phyloP scores from a whole-genome alignment of 1,140 invertebrate genomes.

The Proales similis region DNA sequence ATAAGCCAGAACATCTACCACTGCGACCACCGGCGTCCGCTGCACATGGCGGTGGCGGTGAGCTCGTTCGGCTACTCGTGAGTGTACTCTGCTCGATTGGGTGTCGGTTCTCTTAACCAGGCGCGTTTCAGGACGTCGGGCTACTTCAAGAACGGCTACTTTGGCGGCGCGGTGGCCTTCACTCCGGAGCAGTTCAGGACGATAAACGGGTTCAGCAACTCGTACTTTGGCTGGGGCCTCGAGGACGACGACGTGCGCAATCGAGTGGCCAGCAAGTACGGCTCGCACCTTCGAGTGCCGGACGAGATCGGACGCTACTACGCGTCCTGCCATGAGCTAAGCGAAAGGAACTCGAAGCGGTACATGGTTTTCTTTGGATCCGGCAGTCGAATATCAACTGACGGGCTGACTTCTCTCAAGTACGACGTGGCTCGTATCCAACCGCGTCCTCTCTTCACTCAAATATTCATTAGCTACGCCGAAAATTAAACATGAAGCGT shows the following conservation, averaged over 20 bases:
- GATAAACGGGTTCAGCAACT: neutral
- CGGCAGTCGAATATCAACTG: constrained; percentile 51
- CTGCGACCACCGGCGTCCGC: neutral
- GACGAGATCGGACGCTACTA: neutral
- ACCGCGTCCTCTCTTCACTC: constrained; percentile 51
- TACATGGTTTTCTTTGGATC: constrained; percentile 53
- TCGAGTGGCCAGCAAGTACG: neutral
- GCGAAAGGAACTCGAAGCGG: constrained; percentile 32
- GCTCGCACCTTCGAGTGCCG: neutral
- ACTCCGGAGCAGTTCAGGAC: neutral
- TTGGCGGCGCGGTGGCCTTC: constrained; percentile 5
- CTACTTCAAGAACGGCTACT: constrained; percentile 16
- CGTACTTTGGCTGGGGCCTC: neutral
- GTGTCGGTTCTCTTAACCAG: constrained; percentile 6
- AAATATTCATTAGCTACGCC: too few species aligned
- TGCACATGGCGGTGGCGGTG: constrained; percentile 10
- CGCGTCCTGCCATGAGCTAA: neutral
- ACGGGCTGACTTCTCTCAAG: constrained; percentile 56
- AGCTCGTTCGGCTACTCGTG: constrained; percentile 3
- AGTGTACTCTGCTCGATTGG: constrained; percentile 13
- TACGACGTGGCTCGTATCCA: constrained; percentile 49
- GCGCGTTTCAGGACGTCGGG: constrained; percentile 4
- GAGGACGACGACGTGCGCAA: constrained; percentile 32
- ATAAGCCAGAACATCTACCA: constrained; percentile 51
- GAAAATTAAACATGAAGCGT: too few species aligned